Evolutionary conservation across 2,888 invertebrate species (phyloP), one percentile per base, ranked within the genome.

Genomic region (Dicyrtoma fusca): DNA sequence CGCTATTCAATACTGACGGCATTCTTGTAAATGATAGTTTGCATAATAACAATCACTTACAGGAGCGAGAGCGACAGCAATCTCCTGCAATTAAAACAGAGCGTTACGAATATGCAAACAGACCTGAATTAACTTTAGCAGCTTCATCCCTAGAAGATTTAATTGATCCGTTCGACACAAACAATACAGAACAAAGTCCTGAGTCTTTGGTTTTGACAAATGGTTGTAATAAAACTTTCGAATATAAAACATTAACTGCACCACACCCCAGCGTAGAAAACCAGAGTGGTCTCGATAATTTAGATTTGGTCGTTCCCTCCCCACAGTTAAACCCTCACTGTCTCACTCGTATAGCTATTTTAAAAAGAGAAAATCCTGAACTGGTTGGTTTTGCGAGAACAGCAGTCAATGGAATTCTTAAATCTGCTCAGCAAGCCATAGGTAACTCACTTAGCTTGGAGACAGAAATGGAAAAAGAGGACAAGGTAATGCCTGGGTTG

Each of bases 201-300:
- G 34, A 34, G 8, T 8, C 34, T 8, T 34, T 8, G 3, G 34
- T 34, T 3, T 34, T 8, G 4, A 34, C 34, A 34, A 8, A 34
- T 34, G 4, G 3, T 34, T 34, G 3, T 34, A 8, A 8, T 5
- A 34, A 34, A 34, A 34, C 34, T 34, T 34, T 34, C 8, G 34
- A 57, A 14, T 45, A 42, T 25, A 19, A 11, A 57, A 45, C 8
- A 11, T 19, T 44, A 1, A 19, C 17, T n/a, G 69, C 26, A 10
- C 71, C 71, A 3, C 49, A 62, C 42, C 71, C 71, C 1, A 71
- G 71, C 42, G 49, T 62, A 6, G 69, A 69, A n/a, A 69, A 61
- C 42, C 45, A 14, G 23, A 14, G 19, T 21, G 71, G 55, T 4
- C 1, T 63, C 5, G 21, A 21, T 5, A 47, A 44, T 23, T 23